A percentile compares a stretch with the other conserved stretches of the same genome.
These are phyloP conservation scores for Poeciliopsis prolifica DNA, from an alignment of 2,113 vertebrate species.

Conservation along the genomic window DNA sequence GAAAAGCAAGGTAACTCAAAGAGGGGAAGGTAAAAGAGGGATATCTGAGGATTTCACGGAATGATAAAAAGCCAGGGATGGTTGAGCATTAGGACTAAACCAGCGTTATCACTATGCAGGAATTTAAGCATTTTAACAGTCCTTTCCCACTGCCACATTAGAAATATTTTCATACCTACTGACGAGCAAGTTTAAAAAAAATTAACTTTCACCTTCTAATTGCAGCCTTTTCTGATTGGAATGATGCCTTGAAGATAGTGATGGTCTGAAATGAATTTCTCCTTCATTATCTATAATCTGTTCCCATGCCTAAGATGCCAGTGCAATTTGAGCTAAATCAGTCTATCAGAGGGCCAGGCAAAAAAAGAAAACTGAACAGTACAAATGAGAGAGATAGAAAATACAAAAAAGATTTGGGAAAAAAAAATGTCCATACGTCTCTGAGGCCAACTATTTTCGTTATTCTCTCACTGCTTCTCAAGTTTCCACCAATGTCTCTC, in stretches of 20 bases:
- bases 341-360: constrained; percentile 45
- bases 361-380: constrained; percentile 38
- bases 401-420: constrained; percentile 17
- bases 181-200: constrained; percentile 32
- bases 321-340: constrained; percentile 58
- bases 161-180: constrained; percentile 46
- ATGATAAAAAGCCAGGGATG: constrained; percentile 66
- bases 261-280: constrained; percentile 46
- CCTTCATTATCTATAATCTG: constrained; percentile 62
- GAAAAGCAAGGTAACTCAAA: constrained; percentile 62
- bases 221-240: constrained; percentile 44
- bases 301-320: constrained; percentile 54
- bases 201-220: constrained; percentile 44
- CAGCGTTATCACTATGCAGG: constrained; percentile 54
- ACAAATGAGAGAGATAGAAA: constrained; percentile 59
- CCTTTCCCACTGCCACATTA: constrained; percentile 7
- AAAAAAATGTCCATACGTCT: constrained; percentile 52
- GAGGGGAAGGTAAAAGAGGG: constrained; percentile 59
- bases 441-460: constrained; percentile 48
- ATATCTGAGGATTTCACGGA: constrained; percentile 67
- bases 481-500: constrained; percentile 27
- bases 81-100: constrained; percentile 62
- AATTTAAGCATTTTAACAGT: constrained; percentile 59
- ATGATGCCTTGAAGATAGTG: constrained; percentile 58
- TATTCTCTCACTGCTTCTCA: constrained; percentile 28